Base-by-base conservation (phyloP, 1,140 invertebrate genomes). In the Zaprionus gabonicus region DNA sequence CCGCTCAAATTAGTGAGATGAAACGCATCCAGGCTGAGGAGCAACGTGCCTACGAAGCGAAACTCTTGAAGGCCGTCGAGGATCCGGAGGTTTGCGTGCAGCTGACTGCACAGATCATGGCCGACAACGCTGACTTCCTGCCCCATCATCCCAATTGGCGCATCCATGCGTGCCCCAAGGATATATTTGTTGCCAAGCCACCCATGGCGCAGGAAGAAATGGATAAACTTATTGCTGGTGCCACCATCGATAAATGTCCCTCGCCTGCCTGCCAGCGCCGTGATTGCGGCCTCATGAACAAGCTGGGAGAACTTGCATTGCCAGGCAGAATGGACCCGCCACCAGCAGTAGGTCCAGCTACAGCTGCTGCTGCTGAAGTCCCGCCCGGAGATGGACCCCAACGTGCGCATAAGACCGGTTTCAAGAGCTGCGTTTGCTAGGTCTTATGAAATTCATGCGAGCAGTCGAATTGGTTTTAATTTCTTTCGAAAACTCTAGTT, bases 111-210 rank as follows among this genome's bases (percentile, higher is more conserved):
- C 66, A 92, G 58, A 79, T 78, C 44, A 60, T 91, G 51, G 51
- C 55, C 2, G 66, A 75, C 2, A 71, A 69, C 36, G 59, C 51
- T 4, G 91, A 92, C 41, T 92, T 90, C 27, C 59, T 92, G 41
- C 62, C 78, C 2, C 76, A 80, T 4, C 91, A 92, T 79, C 80
- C 91, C 15, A 92, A 92, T 66, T 92, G 91, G 91, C 71, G 71
- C 4, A 74, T 92, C 7, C 64, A 78, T 6, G 80, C 83, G 9
- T 88, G 91, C 13, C 72, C 91, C 60, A 72, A 68, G 3, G 74
- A 71, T 12, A 71, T 77, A 23, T 84, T 82, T 12, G 66, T 91
- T 0, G 55, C 15, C 1, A 80, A 79, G 13, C 13, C 74, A 10
- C 71, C 78, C 10, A 63, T 67, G 25, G 28, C 59, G 4, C 62